Evolutionary conservation across 2,888 invertebrate species (phyloP).

Genomic region (Sussaba pulchella): DNA sequence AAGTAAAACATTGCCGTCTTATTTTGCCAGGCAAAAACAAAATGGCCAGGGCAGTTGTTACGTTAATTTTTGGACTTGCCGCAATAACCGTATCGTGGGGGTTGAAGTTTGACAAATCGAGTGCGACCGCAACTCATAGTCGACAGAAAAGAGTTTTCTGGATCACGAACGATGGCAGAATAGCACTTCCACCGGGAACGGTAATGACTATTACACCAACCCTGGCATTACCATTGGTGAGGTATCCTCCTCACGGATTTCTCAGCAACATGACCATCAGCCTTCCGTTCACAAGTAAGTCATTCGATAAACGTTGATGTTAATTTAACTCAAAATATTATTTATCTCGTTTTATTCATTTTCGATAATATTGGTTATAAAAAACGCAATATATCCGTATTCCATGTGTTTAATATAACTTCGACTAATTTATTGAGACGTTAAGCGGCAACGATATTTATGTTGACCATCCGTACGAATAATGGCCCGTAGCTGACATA

Average conservation of each 20-base stretch:
- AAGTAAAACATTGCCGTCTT: too few species aligned
- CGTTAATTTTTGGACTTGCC: constrained; percentile 37
- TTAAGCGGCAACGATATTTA: too few species aligned
- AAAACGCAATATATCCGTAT: too few species aligned
- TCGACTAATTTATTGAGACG: too few species aligned
- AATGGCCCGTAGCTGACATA: too few species aligned
- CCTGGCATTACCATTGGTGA: constrained; percentile 92
- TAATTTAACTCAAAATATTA: too few species aligned
- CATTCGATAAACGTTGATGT: too few species aligned
- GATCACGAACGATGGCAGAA: constrained; percentile 93
- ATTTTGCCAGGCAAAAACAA: constrained; percentile 20
- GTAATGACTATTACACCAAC: constrained; percentile 92
- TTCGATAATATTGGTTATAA: too few species aligned
- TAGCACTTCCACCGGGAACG: constrained; percentile 94
- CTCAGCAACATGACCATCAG: constrained; percentile 93
- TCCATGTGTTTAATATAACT: too few species aligned
- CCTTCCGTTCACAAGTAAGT: constrained; percentile 94
- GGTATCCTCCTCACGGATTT: constrained; percentile 94
- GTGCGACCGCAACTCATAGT: constrained; percentile 86
- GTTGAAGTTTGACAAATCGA: constrained; percentile 50
- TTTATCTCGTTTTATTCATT: too few species aligned
- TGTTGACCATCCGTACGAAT: too few species aligned
- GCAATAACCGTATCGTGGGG: constrained; percentile 44
- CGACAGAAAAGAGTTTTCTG: constrained; percentile 93
- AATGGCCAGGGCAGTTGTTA: constrained; percentile 49